Evolutionary conservation across 2,797 vertebrate species (phyloP), one percentile per base, ranked within the genome.

Genomic region (Sebastes glaucus): DNA sequence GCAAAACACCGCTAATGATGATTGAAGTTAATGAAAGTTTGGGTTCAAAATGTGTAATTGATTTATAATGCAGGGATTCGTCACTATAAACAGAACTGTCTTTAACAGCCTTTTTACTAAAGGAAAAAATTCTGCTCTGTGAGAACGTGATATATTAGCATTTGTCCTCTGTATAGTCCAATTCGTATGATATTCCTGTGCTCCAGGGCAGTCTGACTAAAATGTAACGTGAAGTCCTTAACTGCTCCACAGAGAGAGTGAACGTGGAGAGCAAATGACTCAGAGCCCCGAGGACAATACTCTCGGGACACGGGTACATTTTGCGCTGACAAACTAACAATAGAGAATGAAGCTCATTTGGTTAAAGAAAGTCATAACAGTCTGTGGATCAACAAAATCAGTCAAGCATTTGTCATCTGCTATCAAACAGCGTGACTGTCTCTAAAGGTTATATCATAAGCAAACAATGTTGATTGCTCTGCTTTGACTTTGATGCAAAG

Each of bases 331-430:
- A 83, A 78, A 83, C 38, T 77, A 38, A 81, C 70, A 81, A 71
- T 68, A 74, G 55, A 73, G 76, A 82, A 70, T 71, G 32, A 77
- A 35, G 71, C 70, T 87, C 74, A 87, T 87, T 88, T 81, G 73
- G 63, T 46, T 78, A 62, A 18, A 77, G 72, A 35, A 6, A n/a
- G n/a, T 5, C 23, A 23, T 13, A 49, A 78, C 33, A 59, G 38
- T 56, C 35, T 88, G 56, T 42, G 46, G 23, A 62, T 76, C 8
- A 82, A 79, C 46, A 67, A 62, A 75, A 71, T 22, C 62, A 74
- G 66, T 25, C 33, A 71, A 46, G 42, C 64, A 53, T 82, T 79
- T 71, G 18, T 78, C 75, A 73, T 76, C 57, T 71, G 20, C 59
- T 27, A 62, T 73, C 60, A 71, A 76, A 80, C 35, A 11, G 25